Conservation (phyloP, 2,797 vertebrate genomes). For the Typhlichthys eigenmanni region DNA sequence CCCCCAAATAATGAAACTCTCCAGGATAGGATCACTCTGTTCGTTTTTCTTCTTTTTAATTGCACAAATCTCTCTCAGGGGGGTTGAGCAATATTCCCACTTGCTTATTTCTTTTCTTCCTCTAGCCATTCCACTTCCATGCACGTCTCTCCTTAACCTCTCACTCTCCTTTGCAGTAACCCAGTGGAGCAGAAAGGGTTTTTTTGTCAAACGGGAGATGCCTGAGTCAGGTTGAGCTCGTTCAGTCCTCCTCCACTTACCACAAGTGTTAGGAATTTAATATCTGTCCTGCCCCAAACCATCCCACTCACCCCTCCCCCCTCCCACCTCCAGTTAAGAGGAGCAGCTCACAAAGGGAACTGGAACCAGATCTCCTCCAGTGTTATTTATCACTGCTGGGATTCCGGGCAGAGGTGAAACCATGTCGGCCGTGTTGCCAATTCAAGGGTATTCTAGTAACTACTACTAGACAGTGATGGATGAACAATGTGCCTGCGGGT, state of each 20-base stretch:
- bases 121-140: slow-evolving; percentile 28
- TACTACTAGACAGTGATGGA: slow-evolving; percentile 28
- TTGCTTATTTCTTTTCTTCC: slow-evolving; percentile 7
- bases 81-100: slow-evolving; percentile 60
- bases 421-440: slow-evolving; percentile 28
- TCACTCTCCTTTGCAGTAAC: slow-evolving; percentile 51
- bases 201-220: slow-evolving; percentile 48
- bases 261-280: slow-evolving; percentile 62
- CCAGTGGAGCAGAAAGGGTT: slow-evolving; percentile 53
- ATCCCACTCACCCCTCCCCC: slow-evolving; percentile 24
- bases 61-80: slow-evolving; percentile 56
- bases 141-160: slow-evolving; percentile 42
- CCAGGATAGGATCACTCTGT: slow-evolving; percentile 60
- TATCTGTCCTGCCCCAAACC: slow-evolving; percentile 50
- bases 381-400: slow-evolving; percentile 41
- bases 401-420: slow-evolving; percentile 11
- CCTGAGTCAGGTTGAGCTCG: slow-evolving; percentile 51
- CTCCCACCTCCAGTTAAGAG: slow-evolving; percentile 50
- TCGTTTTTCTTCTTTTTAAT: slow-evolving; percentile 69
- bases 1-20: slow-evolving; percentile 62
- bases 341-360: slow-evolving; percentile 50
- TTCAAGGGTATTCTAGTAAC: slow-evolving; percentile 9
- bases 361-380: slow-evolving; percentile 53
- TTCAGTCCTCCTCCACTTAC: slow-evolving; percentile 29
- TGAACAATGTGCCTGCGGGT: slow-evolving; percentile 50